Evolutionary conservation across 2,797 vertebrate genomes (phyloP).

Genomic region (Spizella passerina): DNA sequence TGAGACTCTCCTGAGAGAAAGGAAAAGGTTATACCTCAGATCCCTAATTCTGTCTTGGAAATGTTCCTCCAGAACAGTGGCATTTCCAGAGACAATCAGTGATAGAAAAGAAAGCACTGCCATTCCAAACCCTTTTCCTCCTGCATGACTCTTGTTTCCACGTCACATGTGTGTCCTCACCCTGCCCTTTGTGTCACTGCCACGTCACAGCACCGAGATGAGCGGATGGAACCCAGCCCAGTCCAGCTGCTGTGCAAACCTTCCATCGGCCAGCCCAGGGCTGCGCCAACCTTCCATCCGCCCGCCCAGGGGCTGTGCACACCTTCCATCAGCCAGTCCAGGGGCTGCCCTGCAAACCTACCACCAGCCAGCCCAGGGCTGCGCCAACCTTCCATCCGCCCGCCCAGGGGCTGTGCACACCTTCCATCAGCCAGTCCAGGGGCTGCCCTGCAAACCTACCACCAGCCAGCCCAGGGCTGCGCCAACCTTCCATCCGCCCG

Average conservation of each 20-base stretch:
- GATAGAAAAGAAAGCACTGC: background rate
- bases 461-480: background rate
- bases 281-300: too few relatives aligned
- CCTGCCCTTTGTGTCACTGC: background rate
- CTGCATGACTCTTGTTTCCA: background rate
- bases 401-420: background rate
- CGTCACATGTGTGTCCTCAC: accelerated
- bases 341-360: background rate
- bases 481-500: background rate
- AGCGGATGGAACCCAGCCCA: background rate
- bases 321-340: too few relatives aligned
- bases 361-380: background rate
- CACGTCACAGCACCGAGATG: accelerated
- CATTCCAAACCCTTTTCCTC: background rate
- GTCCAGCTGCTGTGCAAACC: background rate
- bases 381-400: background rate
- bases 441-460: background rate
- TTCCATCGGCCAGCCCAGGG: background rate
- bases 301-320: background rate
- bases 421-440: background rate
- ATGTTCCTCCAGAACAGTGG: background rate
- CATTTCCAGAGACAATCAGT: background rate
- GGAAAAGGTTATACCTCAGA: background rate
- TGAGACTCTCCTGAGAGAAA: background rate
- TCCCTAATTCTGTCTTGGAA: background rate